Percentiles rank a stretch among this genome's conserved stretches.
Conservation (phyloP, 2,888 invertebrate species). For the Strigamia maritima region DNA sequence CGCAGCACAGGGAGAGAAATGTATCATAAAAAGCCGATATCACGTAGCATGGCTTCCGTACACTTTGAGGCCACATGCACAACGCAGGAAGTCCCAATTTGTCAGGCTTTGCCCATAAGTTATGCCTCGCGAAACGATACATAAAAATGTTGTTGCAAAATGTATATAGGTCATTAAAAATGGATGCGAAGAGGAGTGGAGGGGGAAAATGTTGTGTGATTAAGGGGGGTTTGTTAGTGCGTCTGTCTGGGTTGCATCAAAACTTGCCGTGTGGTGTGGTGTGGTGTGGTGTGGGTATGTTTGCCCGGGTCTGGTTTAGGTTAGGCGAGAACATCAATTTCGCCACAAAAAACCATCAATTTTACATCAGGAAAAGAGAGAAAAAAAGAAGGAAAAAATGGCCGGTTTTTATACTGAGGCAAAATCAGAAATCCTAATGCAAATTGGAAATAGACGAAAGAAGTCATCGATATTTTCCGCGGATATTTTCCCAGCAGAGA, state of each 20-base stretch:
- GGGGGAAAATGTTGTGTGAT: not conserved
- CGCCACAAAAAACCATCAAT: no score
- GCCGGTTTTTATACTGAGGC: no score
- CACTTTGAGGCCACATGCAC: constrained; percentile 13
- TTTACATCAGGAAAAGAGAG: no score
- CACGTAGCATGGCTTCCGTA: not conserved
- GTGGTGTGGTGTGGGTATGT: not conserved
- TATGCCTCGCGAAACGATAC: constrained; percentile 9
- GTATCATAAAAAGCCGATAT: constrained; percentile 22
- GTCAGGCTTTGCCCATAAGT: constrained; percentile 24
- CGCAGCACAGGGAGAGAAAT: not conserved
- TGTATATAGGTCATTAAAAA: constrained; percentile 17
- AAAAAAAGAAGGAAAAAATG: no score
- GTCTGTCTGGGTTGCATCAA: not conserved
- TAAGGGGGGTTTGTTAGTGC: not conserved
- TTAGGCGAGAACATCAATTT: no score
- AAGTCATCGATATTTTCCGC: no score
- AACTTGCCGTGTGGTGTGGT: not conserved
- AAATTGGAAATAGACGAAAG: no score
- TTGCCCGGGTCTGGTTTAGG: no score
- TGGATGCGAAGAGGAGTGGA: not conserved
- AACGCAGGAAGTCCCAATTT: constrained; percentile 19
- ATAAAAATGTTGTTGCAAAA: constrained; percentile 17
- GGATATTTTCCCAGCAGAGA: no score
- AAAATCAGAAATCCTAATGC: no score